Evolutionary conservation across 2,113 vertebrate species (phyloP), one percentile per base, ranked within the genome.

Genomic region (Sturnira hondurensis): DNA sequence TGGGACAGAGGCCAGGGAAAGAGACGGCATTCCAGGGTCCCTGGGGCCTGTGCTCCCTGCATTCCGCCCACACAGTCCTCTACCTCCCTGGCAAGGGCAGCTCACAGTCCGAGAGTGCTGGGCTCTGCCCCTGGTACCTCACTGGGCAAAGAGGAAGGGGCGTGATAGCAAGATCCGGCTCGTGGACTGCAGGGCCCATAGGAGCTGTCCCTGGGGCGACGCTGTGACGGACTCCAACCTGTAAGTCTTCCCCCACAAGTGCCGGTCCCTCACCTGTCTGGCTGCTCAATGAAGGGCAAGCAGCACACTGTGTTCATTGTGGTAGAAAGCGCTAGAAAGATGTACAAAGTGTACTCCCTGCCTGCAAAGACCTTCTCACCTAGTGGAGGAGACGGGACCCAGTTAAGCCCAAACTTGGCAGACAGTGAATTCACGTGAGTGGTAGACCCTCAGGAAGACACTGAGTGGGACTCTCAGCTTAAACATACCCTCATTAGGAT

Each of bases 291-390:
- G 36, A 89, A 28, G 24, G 20, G 45, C 8, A 90, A 95, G 26
- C 45, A 41, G 41, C 5, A 45, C 7, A 2, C 5, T 24, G 5
- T 4, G 36, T 16, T 82, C 24, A 1, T 1, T 47, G 70, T 2
- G 8, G 47, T 2, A 76, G 76, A 83, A 96, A 74, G 71, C 36
- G 63, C 93, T 68, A 68, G 45, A 74, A 88, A 36, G 28, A 74
- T 65, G 61, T 7, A 45, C 26, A 78, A 61, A 24, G 33, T 10
- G 4, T 3, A 43, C 5, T 56, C 22, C 41, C 28, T 68, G 33
- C 14, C 24, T 19, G 7, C 58, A n/a, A 70, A 65, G 26, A 26
- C 17, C 17, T 70, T 61, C 43, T 56, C 41, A 3, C 38, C 26
- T 6, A 77, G 56, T 14, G 61, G 70, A 52, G 74, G 80, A 78